phyloP scores from a whole-genome alignment of 2,113 vertebrate genomes.

The Dasyprocta punctata region DNA sequence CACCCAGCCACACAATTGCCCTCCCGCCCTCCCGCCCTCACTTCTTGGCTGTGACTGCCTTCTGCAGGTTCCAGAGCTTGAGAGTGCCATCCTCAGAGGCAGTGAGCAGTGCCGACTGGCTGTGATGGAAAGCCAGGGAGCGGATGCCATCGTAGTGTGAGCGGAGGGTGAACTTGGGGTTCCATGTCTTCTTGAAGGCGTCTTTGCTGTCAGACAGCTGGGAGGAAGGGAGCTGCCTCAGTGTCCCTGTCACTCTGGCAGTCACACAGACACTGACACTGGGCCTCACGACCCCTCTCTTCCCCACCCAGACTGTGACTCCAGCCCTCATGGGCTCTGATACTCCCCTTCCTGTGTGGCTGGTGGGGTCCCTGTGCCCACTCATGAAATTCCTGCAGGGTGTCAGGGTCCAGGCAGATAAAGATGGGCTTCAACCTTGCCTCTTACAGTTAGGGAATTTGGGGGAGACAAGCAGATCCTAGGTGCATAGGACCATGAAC shows the following conservation, averaged over 20 bases:
- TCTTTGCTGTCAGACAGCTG: slow-evolving; percentile 93
- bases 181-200: slow-evolving; percentile 95
- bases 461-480: not conserved
- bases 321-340: no score
- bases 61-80: slow-evolving; percentile 97
- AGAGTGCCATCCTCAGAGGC: slow-evolving; percentile 94
- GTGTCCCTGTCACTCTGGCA: not conserved
- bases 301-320: not conserved
- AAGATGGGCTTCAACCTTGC: not conserved
- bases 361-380: not conserved
- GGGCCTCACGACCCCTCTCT: not conserved
- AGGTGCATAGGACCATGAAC: not conserved
- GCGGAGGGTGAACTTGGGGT: slow-evolving; percentile 94
- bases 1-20: fast-evolving
- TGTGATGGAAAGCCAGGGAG: slow-evolving; percentile 93
- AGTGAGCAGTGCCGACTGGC: slow-evolving; percentile 91
- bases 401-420: not conserved
- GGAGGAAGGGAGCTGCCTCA: not conserved
- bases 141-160: slow-evolving; percentile 95
- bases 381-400: not conserved
- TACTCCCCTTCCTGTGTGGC: not conserved
- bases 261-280: not conserved
- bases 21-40: slow-evolving; percentile 76
- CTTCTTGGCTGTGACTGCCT: slow-evolving; percentile 94
- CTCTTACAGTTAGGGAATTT: not conserved